Evolutionary conservation across 1,140 invertebrate genomes (phyloP).

Genomic region (Aphaenogaster ashmeadi): DNA sequence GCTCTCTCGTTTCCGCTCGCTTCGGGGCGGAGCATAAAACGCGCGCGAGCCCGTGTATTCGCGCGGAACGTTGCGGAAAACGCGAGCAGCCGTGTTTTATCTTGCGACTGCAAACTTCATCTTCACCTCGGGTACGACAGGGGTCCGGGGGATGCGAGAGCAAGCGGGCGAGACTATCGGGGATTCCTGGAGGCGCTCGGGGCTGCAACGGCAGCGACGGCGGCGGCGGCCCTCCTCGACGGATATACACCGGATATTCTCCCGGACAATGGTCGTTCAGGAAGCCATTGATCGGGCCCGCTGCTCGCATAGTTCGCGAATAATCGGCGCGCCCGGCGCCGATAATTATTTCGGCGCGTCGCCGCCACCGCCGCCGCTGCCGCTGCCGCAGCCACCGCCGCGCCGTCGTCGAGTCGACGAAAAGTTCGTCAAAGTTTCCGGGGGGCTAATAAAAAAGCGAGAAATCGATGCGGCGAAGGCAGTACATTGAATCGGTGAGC

Average conservation of each 20-base stretch:
- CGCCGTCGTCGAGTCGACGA: constrained; percentile 51
- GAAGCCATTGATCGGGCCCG: constrained; percentile 68
- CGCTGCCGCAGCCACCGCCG: background rate
- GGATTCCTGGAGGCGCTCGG: constrained; percentile 68
- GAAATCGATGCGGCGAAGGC: constrained; percentile 43
- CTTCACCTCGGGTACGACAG: constrained; percentile 17
- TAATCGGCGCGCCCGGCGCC: constrained; percentile 69
- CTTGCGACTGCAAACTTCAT: constrained; percentile 42
- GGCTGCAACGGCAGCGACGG: background rate
- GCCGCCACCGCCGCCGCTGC: background rate
- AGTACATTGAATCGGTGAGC: constrained; percentile 33
- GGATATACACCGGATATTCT: constrained; percentile 71
- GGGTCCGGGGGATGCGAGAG: background rate
- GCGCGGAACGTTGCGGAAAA: constrained; percentile 48
- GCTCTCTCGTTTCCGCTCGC: constrained; percentile 46
- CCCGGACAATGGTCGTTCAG: constrained; percentile 72
- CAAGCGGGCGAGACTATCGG: constrained; percentile 36
- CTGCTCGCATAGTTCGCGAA: constrained; percentile 73
- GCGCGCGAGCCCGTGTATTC: constrained; percentile 39
- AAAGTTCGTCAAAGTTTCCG: constrained; percentile 56
- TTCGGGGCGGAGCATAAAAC: constrained; percentile 38
- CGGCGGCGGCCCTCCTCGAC: constrained; percentile 5
- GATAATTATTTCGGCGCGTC: constrained; percentile 72
- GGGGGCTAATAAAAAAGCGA: constrained; percentile 52
- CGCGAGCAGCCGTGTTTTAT: constrained; percentile 60